phyloP scores from a whole-genome alignment of 2,797 vertebrate species.

The Notoglanidium macrostoma region DNA sequence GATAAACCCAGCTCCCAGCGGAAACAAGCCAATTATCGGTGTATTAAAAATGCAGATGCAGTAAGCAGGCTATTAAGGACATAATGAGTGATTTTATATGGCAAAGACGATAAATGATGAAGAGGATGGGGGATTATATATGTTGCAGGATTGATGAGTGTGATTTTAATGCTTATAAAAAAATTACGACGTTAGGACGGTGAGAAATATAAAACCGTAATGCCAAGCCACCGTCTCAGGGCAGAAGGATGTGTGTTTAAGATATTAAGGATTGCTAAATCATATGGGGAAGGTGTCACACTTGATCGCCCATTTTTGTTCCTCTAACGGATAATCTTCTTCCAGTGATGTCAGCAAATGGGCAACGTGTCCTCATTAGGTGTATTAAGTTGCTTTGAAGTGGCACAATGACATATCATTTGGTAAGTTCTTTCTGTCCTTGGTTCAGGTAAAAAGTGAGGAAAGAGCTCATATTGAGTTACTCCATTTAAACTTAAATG shows the following conservation, averaged over 20 bases:
- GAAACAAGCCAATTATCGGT: slow-evolving; percentile 60
- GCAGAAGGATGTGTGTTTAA: background rate
- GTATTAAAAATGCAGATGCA: slow-evolving; percentile 63
- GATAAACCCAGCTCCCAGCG: slow-evolving; percentile 29
- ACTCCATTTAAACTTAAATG: background rate
- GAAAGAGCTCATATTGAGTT: background rate
- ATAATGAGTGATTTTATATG: slow-evolving; percentile 59
- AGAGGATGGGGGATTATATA: background rate
- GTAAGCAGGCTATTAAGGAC: slow-evolving; percentile 64
- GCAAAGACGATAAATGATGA: slow-evolving; percentile 12
- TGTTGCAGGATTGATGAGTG: background rate
- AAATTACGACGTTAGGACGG: background rate
- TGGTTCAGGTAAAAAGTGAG: background rate
- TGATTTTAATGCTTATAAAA: background rate
- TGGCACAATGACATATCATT: background rate
- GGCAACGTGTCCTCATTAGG: background rate
- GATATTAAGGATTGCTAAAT: background rate
- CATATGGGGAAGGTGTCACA: background rate
- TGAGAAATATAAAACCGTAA: background rate
- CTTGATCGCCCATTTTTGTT: background rate
- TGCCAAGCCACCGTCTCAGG: background rate
- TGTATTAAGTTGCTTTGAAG: background rate
- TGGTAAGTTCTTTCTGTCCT: background rate
- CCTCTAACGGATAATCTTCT: background rate
- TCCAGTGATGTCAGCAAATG: background rate